These are phyloP conservation scores for Rhyacichthys aspro DNA, from an alignment of 2,797 vertebrate species.

Conservation along the genomic window DNA sequence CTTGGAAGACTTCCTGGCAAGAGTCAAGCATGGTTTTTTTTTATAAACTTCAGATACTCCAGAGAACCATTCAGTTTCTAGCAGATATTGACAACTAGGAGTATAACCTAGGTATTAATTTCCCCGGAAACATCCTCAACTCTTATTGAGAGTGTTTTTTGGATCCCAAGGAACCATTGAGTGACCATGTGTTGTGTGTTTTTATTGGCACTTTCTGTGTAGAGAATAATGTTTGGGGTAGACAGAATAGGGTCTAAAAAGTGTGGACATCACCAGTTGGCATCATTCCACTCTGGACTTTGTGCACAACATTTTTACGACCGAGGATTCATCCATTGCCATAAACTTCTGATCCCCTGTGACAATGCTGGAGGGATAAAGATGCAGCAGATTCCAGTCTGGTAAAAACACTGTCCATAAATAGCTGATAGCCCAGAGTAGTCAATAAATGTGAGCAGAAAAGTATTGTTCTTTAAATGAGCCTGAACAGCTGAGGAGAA, in stretches of 20 bases:
- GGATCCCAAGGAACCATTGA: slow-evolving; percentile 34
- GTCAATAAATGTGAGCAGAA: slow-evolving; percentile 69
- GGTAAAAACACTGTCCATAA: slow-evolving; percentile 58
- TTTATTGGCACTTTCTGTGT: slow-evolving; percentile 17
- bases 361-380: slow-evolving; percentile 60
- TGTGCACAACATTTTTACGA: slow-evolving; percentile 14
- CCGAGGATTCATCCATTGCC: slow-evolving; percentile 26
- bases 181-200: slow-evolving; percentile 16
- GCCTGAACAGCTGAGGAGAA: slow-evolving; percentile 73
- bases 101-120: background rate
- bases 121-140: background rate
- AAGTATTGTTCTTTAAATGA: slow-evolving; percentile 79
- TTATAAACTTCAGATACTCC: slow-evolving; percentile 75
- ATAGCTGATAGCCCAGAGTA: slow-evolving; percentile 63
- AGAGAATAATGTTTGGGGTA: slow-evolving; percentile 1
- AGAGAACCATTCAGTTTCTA: slow-evolving; percentile 11
- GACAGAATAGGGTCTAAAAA: slow-evolving; percentile 4
- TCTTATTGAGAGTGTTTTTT: background rate
- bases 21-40: slow-evolving; percentile 63
- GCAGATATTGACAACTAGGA: slow-evolving; percentile 4
- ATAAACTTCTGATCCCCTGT: slow-evolving; percentile 65
- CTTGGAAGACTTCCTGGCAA: slow-evolving; percentile 32
- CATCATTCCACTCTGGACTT: background rate
- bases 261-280: slow-evolving; percentile 6
- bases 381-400: slow-evolving; percentile 61